Conservation (phyloP, 2,113 vertebrate species). For the Bubo scandiacus region DNA sequence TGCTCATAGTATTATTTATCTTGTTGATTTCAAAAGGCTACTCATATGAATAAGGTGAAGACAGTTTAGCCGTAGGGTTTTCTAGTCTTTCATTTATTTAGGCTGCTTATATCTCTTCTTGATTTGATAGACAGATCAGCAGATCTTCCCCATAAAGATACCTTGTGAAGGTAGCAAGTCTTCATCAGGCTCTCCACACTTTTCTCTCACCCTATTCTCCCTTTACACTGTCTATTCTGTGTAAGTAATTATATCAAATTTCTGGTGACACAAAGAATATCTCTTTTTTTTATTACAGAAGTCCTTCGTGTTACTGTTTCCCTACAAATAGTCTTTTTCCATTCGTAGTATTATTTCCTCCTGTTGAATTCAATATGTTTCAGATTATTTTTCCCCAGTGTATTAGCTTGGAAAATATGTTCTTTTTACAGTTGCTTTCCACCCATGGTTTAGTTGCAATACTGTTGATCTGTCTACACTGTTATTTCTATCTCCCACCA, state of each 20-base stretch:
- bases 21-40: not conserved
- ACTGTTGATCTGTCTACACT: not conserved
- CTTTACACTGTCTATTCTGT: not conserved
- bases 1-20: not conserved
- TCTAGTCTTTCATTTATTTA: not conserved
- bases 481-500: not conserved
- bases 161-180: not conserved
- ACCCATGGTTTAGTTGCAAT: not conserved
- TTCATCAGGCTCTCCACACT: not conserved
- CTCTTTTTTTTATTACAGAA: not conserved
- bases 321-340: not conserved
- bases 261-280: not conserved
- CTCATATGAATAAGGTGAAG: not conserved
- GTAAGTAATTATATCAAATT: not conserved
- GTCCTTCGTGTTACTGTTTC: not conserved
- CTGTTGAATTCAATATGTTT: not conserved
- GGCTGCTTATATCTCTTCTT: not conserved
- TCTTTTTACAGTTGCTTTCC: not conserved
- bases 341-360: not conserved
- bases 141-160: not conserved
- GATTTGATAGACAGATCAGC: not conserved
- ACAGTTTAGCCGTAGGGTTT: not conserved
- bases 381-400: not conserved
- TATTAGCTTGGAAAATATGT: not conserved
- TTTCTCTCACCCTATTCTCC: not conserved